These are phyloP conservation scores for Nomada fabriciana DNA, from an alignment of 2,888 invertebrate genomes.

Conservation along the genomic window DNA sequence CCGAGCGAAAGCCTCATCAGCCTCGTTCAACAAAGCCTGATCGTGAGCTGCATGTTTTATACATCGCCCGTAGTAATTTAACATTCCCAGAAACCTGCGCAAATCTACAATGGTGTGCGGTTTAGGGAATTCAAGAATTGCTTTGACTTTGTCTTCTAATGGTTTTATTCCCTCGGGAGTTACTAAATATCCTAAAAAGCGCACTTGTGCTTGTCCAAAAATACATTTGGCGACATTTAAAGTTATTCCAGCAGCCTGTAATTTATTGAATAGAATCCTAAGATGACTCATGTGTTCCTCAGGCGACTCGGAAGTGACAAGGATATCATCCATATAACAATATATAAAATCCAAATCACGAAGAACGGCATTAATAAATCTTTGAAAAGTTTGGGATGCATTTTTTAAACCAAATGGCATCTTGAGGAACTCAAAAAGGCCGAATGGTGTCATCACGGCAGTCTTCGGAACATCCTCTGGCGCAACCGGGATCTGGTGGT, in stretches of 20 bases:
- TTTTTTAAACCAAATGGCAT: background rate
- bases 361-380: background rate
- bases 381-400: background rate
- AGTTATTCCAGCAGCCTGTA: background rate
- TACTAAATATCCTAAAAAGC: background rate
- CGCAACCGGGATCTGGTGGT: no score
- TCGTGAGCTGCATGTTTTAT: background rate
- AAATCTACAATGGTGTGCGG: background rate
- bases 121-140: no score
- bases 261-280: background rate
- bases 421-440: background rate
- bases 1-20: background rate
- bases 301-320: background rate
- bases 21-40: background rate
- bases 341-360: background rate
- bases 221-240: background rate
- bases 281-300: background rate
- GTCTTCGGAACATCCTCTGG: no score
- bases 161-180: no score
- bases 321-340: background rate
- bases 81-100: background rate
- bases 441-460: no score
- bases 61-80: background rate
- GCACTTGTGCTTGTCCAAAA: background rate
- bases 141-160: no score